A percentile compares a stretch with the other conserved stretches of the same genome.
Conservation (phyloP, 2,888 invertebrate species). For the Octodonta nipae region DNA sequence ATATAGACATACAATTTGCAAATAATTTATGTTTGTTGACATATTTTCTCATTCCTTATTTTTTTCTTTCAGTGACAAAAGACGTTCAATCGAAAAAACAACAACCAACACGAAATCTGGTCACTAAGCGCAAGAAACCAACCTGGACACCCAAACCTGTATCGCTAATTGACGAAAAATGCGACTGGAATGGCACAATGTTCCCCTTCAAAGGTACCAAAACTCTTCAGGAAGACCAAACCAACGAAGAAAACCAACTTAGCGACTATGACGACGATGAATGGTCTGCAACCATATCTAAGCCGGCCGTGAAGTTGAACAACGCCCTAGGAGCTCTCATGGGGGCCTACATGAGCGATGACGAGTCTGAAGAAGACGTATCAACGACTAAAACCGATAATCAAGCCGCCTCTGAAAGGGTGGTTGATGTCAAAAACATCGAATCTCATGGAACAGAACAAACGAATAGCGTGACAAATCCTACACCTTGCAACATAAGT, state of each 20-base stretch:
- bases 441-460: too few relatives aligned
- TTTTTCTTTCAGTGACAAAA: slow-evolving; percentile 14
- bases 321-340: slow-evolving; percentile 45
- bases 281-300: slow-evolving; percentile 17
- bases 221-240: slow-evolving; percentile 18
- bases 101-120: too few relatives aligned
- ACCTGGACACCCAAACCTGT: too few relatives aligned
- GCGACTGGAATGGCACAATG: slow-evolving; percentile 32
- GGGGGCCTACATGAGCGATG: slow-evolving; percentile 45
- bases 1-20: too few relatives aligned
- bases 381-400: too few relatives aligned
- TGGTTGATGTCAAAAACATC: too few relatives aligned
- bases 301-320: slow-evolving; percentile 30
- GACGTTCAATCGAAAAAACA: too few relatives aligned
- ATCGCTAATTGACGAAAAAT: slow-evolving; percentile 29
- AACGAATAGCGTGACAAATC: too few relatives aligned
- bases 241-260: slow-evolving; percentile 20
- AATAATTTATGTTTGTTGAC: too few relatives aligned
- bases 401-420: too few relatives aligned
- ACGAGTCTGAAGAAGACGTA: slow-evolving; percentile 20
- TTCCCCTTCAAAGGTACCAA: slow-evolving; percentile 32
- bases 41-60: too few relatives aligned
- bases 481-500: too few relatives aligned
- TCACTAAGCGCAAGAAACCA: slow-evolving; percentile 5
- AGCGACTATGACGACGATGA: slow-evolving; percentile 30